Evolutionary conservation across 2,797 vertebrate genomes (phyloP).

Genomic region (Spondyliosoma cantharus): DNA sequence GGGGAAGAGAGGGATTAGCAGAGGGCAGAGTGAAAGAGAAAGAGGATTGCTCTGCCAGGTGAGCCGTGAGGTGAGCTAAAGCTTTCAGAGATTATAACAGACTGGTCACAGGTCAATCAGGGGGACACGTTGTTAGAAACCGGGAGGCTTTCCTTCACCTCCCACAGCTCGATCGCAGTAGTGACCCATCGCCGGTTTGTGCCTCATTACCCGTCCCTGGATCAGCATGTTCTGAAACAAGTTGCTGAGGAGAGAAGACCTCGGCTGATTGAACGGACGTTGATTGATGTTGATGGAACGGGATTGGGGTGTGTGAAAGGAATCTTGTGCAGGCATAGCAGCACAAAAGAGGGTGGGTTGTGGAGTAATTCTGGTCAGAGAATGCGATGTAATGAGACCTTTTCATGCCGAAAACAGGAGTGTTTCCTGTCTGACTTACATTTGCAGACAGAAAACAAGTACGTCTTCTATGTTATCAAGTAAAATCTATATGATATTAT

Average conservation of each 20-base stretch:
- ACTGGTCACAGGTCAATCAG: constrained; percentile 62
- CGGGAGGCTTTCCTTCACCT: constrained; percentile 49
- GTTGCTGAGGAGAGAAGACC: constrained; percentile 44
- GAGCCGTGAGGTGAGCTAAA: constrained; percentile 67
- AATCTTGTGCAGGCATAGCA: constrained; percentile 14
- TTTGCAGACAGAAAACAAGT: too few relatives aligned
- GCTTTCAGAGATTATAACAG: constrained; percentile 70
- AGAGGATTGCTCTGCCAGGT: constrained; percentile 72
- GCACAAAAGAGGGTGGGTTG: constrained; percentile 13
- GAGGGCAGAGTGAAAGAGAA: constrained; percentile 59
- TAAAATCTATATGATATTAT: too few relatives aligned
- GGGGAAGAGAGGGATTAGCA: constrained; percentile 70
- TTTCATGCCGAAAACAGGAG: background rate
- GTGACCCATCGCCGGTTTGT: constrained; percentile 57
- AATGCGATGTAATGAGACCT: constrained; percentile 10
- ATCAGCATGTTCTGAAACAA: constrained; percentile 68
- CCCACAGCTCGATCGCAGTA: constrained; percentile 44
- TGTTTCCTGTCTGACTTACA: background rate
- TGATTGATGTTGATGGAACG: constrained; percentile 44
- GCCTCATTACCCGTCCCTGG: constrained; percentile 59
- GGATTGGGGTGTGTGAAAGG: constrained; percentile 7
- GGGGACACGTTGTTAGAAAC: constrained; percentile 46
- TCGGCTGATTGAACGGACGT: constrained; percentile 42
- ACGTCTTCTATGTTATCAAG: too few relatives aligned
- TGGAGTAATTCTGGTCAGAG: constrained; percentile 3